Percentiles rank a stretch among this genome's conserved stretches.
Evolutionary conservation across 2,113 vertebrate genomes (phyloP).

Genomic region (Muscicapa adusta): DNA sequence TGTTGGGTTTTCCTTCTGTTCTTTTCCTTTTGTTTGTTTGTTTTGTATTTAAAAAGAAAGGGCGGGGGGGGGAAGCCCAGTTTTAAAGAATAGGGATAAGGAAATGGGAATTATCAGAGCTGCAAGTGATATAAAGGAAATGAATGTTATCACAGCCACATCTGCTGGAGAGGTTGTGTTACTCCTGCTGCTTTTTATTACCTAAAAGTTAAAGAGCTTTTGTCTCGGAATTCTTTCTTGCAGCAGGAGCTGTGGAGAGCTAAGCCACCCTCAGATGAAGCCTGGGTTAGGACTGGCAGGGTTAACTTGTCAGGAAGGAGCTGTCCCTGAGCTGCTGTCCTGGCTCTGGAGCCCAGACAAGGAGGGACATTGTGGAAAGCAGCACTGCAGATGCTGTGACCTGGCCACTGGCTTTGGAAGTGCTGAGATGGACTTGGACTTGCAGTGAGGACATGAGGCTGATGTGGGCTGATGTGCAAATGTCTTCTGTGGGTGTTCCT

Average conservation of each 20-base stretch:
- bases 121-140: background rate
- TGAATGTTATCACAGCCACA: background rate
- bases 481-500: background rate
- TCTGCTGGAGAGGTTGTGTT: background rate
- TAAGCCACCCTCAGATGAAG: background rate
- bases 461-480: background rate
- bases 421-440: background rate
- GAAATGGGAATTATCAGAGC: background rate
- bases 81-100: background rate
- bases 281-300: background rate
- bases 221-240: background rate
- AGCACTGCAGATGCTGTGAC: background rate
- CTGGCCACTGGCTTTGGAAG: background rate
- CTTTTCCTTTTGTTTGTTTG: background rate
- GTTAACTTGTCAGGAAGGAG: background rate
- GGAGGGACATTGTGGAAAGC: background rate
- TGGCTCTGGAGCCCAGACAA: background rate
- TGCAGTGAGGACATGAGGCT: background rate
- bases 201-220: background rate
- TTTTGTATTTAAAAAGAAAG: background rate
- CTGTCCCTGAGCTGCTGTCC: background rate
- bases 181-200: background rate
- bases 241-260: background rate
- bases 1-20: background rate
- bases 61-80: rapidly evolving